Evolutionary conservation across 2,888 invertebrate species (phyloP), one percentile per base, ranked within the genome.

Genomic region (Syrphus vitripennis): DNA sequence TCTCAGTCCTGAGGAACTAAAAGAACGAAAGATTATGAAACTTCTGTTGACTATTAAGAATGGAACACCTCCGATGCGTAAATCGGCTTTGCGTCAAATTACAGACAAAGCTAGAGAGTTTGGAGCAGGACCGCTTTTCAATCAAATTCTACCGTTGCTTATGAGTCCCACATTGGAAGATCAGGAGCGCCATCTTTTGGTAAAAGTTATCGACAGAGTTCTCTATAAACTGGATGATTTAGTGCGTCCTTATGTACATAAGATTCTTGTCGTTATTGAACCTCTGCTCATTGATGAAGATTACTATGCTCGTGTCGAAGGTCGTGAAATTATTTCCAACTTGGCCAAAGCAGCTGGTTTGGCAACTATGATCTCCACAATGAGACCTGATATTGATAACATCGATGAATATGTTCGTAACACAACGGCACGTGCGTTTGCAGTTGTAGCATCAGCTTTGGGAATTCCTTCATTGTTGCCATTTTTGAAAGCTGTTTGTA

Each of bases 131-230:
- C 98, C 99, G 0, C 94, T 99, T 2, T 99, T 99, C 92, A 99
- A 99, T 93, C 99, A 99, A 93, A 99, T 99, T 89, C 93, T 99
- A 69, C 99, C 99, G 0, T 93, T 99, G 82, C 95, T 99, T n/a
- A 99, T 99, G 99, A 99, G 99, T 40, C 99, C 99, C 0, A 99
- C 99, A 0, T 93, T 99, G 14, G 99, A 99, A 93, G 99, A 99
- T 93, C 99, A 99, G 93, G 99, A 99, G 92, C 95, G 99, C 29
- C 99, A 99, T 95, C 94, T 99, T 90, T 94, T 99, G 72, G 99
- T 99, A 9, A 99, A 99, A 94, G 98, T 99, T 72, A 99, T 99
- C 89, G 99, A 99, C 93, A 95, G 99, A 65, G 99, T 99, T 91
- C 94, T 99, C 14, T 99, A 99, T 93, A 99, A 99, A 93, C 93